Evolutionary conservation across 2,888 invertebrate genomes (phyloP).

Genomic region (Trachelus troglodyta): DNA sequence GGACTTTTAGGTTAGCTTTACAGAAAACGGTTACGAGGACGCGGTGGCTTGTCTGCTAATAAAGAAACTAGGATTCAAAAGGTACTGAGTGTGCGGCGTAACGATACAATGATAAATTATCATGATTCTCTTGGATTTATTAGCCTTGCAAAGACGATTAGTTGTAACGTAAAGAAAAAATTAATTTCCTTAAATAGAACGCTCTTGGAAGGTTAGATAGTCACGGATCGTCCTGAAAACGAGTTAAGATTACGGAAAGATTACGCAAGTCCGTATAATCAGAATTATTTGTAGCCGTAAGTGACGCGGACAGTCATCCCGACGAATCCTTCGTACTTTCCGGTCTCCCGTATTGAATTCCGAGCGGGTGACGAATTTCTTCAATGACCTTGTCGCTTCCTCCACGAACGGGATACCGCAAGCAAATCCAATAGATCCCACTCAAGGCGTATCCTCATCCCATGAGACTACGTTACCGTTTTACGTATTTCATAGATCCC

Average conservation of each 20-base stretch:
- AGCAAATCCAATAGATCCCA: background rate
- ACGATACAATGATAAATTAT: background rate
- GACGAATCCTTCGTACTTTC: background rate
- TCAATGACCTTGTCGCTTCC: background rate
- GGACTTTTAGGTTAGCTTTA: background rate
- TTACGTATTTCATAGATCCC: background rate
- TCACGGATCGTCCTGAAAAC: background rate
- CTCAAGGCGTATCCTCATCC: background rate
- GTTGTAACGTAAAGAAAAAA: background rate
- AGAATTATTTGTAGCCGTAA: background rate
- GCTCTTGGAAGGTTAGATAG: background rate
- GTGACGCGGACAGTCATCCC: background rate
- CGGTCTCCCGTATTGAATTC: background rate
- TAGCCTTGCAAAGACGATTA: background rate
- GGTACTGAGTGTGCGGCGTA: background rate
- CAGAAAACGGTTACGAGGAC: background rate
- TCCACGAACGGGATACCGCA: background rate
- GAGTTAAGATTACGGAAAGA: background rate
- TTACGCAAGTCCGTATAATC: background rate
- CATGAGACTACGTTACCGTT: background rate
- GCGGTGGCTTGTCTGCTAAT: background rate
- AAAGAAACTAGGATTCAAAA: background rate
- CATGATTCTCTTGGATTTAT: background rate
- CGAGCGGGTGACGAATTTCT: constrained; percentile 1
- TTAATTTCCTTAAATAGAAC: too few species aligned